Evolutionary conservation across 1,140 invertebrate genomes (phyloP).

Genomic region (Drosophila paulistorum): DNA sequence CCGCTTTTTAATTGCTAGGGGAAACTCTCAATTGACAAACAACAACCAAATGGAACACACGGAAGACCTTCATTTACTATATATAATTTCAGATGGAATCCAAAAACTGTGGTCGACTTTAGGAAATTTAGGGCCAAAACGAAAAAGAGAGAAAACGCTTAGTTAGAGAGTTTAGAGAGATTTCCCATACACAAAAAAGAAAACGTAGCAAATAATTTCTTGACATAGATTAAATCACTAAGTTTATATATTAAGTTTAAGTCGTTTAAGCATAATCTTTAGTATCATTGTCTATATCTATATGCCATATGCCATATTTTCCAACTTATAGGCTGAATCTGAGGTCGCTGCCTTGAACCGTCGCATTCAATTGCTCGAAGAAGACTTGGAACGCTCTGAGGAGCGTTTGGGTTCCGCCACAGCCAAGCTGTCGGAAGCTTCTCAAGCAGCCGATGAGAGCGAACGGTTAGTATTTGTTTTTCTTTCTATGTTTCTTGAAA

Average conservation of each 20-base stretch:
- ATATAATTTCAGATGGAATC: conserved; percentile 58
- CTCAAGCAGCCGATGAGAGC: conserved; percentile 99
- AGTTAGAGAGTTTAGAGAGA: conserved; percentile 1
- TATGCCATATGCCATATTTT: conserved; percentile 57
- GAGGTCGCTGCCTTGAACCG: conserved; percentile 99
- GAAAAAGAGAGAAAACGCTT: conserved; percentile 41
- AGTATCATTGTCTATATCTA: conserved; percentile 4
- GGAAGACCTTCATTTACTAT: background rate
- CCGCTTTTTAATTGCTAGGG: conserved; percentile 63
- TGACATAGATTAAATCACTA: conserved; percentile 25
- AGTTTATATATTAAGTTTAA: conserved; percentile 16
- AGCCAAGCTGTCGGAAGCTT: conserved; percentile 98
- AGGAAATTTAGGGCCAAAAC: background rate
- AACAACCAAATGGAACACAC: conserved; percentile 3
- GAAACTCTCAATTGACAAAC: conserved; percentile 33
- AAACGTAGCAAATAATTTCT: conserved; percentile 30
- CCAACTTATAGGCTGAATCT: conserved; percentile 94
- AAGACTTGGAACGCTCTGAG: conserved; percentile 99
- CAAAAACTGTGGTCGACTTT: conserved; percentile 54
- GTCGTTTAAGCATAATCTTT: conserved; percentile 31
- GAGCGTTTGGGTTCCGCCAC: conserved; percentile 98
- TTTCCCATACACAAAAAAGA: conserved; percentile 31
- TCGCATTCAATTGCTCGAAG: conserved; percentile 98
- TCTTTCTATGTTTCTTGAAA: conserved; percentile 20
- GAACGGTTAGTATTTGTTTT: conserved; percentile 93